Base-by-base conservation (phyloP, 2,888 invertebrate genomes). In the Onchidella celtica region DNA sequence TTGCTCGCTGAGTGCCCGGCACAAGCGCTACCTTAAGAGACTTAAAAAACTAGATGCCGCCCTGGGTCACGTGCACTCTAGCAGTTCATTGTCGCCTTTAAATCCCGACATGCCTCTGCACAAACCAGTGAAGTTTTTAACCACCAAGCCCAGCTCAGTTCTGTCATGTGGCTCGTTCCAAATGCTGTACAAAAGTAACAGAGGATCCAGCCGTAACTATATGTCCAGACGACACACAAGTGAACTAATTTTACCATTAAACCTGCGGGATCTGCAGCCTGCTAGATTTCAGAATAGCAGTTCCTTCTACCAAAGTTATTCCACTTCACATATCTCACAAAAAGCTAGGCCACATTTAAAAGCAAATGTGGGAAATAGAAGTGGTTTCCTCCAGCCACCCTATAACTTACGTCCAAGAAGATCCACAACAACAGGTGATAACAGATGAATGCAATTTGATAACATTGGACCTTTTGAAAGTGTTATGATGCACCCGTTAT, bases 141-240 rank as follows among this genome's bases (percentile, higher is more conserved):
- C 6, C 6, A 11, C 6, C 47, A 72, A 57, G 34, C 14, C 34
- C n/a, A 57, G 36, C 21, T 36, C 78, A n/a, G 70, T 61, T 4
- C 21, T 81, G 17, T 69, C 47, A 21, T 69, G 68, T 81, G 81
- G 81, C 34, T 69, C 81, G n/a, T 61, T 38, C 40, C 81, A 81
- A 76, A 75, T 81, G 81, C 47, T 76, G 27, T 81, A 76, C 63
- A 81, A 69, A 47, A 69, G 29, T 34, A 9, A 11, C 9, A 21
- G 68, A n/a, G 21, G 27, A 24, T n/a, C 27, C 24, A 36, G 34
- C 38, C 32, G 24, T 14, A n/a, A 2, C 9, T 34, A 66, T 24
- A 14, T 2, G 14, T 63, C 36, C 29, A n/a, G 24, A 74, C 38
- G 21, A 32, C 14, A 27, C 27, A 27, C 17, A 21, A 24, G 36